Evolutionary conservation across 2,113 vertebrate species (phyloP), one percentile per base, ranked within the genome.

Genomic region (Lates calcarifer): DNA sequence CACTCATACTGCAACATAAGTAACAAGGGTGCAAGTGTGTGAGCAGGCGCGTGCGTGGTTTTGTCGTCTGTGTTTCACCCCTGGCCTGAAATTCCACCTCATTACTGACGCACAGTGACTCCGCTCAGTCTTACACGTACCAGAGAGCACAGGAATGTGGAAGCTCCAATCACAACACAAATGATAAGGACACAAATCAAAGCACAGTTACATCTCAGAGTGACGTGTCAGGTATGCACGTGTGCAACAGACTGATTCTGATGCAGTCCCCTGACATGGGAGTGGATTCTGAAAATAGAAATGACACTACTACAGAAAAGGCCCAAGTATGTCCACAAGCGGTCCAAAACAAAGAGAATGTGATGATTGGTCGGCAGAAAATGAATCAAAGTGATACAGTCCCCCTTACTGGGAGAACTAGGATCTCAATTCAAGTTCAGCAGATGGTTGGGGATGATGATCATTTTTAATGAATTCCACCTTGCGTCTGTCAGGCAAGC

Each of bases 71-170:
- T 13, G 6, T 66, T 35, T 63, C 39, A 62, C 31, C 45, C 55
- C 49, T n/a, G 65, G 83, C 84, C 74, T 86, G 80, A 89, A 91
- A 93, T 90, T 83, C 87, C 87, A 78, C 68, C 87, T 88, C 92
- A 91, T 91, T 92, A 93, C 85, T 80, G 87, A 90, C 28, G 26
- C 87, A 76, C 77, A 72, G 75, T 41, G 79, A 87, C 75, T 76
- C 57, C 66, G 33, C 51, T 62, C 43, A 0, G 73, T 79, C 71
- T 62, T 78, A 65, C 74, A 87, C 20, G 29, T 82, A 79, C 58
- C 69, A 79, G 37, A 70, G 79, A 76, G 74, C 81, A 71, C 74
- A 90, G 87, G 86, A 94, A 93, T 92, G 91, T 82, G 67, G 66
- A 86, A 26, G 60, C 14, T 14, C 31, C 28, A 51, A 65, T 72